Base-by-base conservation (phyloP, 30 jellyfish, hydroid and myxozoan genomes). In the Pelagia noctiluca region DNA sequence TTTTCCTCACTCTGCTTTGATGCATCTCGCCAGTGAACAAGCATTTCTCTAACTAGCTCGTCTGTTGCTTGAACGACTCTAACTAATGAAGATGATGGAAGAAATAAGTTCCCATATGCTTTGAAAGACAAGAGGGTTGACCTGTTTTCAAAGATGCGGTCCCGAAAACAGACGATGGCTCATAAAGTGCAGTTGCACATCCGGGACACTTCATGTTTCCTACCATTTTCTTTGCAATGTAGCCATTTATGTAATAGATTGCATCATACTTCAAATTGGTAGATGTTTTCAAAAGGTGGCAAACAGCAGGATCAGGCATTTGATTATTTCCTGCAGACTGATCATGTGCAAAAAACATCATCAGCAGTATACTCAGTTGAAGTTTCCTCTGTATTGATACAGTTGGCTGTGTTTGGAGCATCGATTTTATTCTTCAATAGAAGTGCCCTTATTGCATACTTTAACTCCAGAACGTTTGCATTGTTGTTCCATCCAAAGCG, bases 401-500 rank as follows among this genome's bases (percentile, higher is more conserved):
- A 60, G 47, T 54, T 63, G 35, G 32, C 84, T 21, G 50, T 74
- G 1, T 42, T 49, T 64, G 75, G 90, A 25, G 80, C 81, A 25
- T 60, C 81, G 25, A 80, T 37, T 19, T 36, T 32, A 49, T 80
- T 80, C 74, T 31, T 80, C 50, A 16, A 66, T 2, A 80, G 85
- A 71, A 80, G 63, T 38, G 88, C 73, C 33, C 84, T 64, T 35
- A 63, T 18, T 62, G 86, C 86, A 71, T 52, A 33, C 23, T 65
- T 80, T 36, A 63, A 66, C 35, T 80, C 73, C 34, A 62, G 37
- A 31, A 50, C 86, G 66, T 80, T 47, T 16, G 90, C 85, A 52
- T 63, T 80, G 65, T 63, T 80, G 90, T 80, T 80, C 75, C 84
- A 80, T 24, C 90, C 83, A 63, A 80, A 52, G 19, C 90, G 84